These are phyloP conservation scores for Tachina fera DNA, from an alignment of 2,888 invertebrate species.

Conservation along the genomic window DNA sequence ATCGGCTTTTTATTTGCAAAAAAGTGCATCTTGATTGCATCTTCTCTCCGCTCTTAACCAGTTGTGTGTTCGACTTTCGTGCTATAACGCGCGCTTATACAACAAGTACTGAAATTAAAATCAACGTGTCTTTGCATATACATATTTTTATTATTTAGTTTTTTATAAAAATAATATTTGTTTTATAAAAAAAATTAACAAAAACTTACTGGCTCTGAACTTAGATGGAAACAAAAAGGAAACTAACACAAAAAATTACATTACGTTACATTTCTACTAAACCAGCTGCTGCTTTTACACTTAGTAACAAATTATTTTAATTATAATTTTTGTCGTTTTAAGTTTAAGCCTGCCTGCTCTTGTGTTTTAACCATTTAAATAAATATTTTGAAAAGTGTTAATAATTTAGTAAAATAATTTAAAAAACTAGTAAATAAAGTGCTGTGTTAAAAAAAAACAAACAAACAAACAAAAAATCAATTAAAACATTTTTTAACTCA, in stretches of 20 bases:
- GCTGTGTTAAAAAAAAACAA: constrained; percentile 46
- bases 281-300: constrained; percentile 33
- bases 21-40: constrained; percentile 71
- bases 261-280: constrained; percentile 12
- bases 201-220: not conserved
- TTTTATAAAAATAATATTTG: constrained; percentile 20
- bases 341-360: constrained; percentile 23
- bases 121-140: constrained; percentile 53
- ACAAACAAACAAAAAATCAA: not conserved
- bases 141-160: constrained; percentile 23
- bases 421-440: constrained; percentile 47
- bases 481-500: constrained; percentile 22
- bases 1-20: constrained; percentile 67
- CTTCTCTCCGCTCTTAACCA: constrained; percentile 72
- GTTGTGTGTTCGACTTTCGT: constrained; percentile 72
- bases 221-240: not conserved
- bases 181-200: constrained; percentile 22
- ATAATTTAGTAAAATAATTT: constrained; percentile 51
- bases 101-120: constrained; percentile 57
- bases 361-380: constrained; percentile 29
- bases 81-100: constrained; percentile 74
- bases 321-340: constrained; percentile 53
- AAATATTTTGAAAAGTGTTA: constrained; percentile 53
- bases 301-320: constrained; percentile 57
- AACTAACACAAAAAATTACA: not conserved